Conservation (phyloP, 35 echinoderm and acorn worm genomes). For the Patiria miniata region DNA sequence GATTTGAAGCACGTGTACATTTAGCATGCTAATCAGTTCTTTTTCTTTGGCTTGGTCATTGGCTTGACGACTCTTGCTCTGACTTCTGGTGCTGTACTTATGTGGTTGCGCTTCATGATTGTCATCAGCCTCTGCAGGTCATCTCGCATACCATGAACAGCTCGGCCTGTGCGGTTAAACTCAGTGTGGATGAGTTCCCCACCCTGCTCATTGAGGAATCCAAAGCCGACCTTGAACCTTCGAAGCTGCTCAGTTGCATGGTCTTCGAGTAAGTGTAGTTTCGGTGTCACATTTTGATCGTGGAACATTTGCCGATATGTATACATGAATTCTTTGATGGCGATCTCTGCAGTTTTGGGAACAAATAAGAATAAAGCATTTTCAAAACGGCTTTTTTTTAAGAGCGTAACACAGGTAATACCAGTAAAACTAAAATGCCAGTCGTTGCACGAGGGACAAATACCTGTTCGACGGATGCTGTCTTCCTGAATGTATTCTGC, state of each 20-base stretch:
- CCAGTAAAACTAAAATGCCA: no score
- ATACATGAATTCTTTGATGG: slow-evolving; percentile 10
- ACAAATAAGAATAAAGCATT: no score
- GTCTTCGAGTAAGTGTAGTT: slow-evolving; percentile 29
- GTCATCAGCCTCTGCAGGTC: neutral
- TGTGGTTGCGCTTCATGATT: neutral
- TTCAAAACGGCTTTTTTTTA: no score
- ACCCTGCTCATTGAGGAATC: slow-evolving; percentile 29
- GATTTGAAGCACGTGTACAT: no score
- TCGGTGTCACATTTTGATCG: neutral
- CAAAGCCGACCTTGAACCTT: slow-evolving; percentile 8
- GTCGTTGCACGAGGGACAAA: no score
- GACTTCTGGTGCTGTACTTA: neutral
- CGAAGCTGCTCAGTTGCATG: neutral
- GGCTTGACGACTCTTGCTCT: neutral
- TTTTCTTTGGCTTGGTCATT: no score
- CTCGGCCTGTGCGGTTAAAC: neutral
- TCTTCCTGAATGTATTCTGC: neutral
- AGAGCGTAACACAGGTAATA: no score
- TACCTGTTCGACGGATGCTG: no score
- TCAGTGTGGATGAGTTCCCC: slow-evolving; percentile 26
- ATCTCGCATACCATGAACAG: neutral
- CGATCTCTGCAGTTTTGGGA: neutral
- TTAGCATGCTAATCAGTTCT: no score
- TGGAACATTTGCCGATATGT: neutral